Conservation (phyloP, 2,888 invertebrate genomes). For the Lysandra bellargus region DNA sequence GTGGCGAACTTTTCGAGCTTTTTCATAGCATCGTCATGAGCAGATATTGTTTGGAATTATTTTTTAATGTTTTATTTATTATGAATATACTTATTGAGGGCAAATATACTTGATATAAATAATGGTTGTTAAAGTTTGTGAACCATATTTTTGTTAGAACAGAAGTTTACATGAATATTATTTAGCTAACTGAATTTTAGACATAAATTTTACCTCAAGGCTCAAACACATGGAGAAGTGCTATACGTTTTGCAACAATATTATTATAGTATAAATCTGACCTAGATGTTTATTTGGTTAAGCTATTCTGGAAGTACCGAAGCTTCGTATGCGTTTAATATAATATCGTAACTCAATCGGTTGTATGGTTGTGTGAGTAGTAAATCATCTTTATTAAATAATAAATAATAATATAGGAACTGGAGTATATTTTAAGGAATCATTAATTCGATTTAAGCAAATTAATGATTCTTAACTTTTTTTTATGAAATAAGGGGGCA, state of each 20-base stretch:
- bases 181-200: neutral
- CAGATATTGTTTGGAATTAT: neutral
- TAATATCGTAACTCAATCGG: neutral
- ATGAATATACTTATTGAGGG: no score
- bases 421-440: no score
- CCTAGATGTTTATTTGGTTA: slow-evolving; percentile 1
- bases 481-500: no score
- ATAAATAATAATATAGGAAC: no score
- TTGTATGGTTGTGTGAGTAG: neutral
- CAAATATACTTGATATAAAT: no score
- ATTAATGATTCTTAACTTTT: no score
- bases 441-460: no score
- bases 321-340: neutral
- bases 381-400: no score
- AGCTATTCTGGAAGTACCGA: neutral
- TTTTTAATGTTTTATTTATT: neutral
- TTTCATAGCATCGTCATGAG: neutral
- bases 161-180: neutral
- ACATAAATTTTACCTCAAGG: neutral
- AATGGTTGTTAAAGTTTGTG: neutral
- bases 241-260: neutral
- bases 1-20: neutral
- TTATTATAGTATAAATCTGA: slow-evolving; percentile 22
- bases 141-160: neutral
- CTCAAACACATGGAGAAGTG: neutral